Conservation (phyloP, 2,113 vertebrate species). For the Panurus biarmicus region DNA sequence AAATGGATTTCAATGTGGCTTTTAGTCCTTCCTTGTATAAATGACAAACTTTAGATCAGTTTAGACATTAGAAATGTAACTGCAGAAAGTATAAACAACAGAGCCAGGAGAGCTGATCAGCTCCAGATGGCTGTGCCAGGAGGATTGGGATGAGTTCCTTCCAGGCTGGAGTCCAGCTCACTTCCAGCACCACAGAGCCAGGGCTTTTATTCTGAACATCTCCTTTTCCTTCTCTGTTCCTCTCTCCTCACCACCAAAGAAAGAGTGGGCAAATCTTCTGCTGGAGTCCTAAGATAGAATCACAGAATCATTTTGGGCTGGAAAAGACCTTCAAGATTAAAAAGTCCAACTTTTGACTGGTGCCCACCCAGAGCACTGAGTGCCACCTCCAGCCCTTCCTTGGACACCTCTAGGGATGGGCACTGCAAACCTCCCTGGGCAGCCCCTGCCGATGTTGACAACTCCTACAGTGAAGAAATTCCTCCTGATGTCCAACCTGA, state of each 20-base stretch:
- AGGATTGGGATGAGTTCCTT: not conserved
- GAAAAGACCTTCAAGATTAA: not conserved
- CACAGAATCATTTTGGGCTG: not conserved
- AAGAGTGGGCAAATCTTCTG: not conserved
- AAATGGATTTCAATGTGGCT: not conserved
- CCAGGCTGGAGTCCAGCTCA: not conserved
- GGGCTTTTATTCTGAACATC: not conserved
- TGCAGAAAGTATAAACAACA: not conserved
- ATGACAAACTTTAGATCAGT: not conserved
- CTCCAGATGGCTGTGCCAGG: not conserved
- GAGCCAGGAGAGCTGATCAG: not conserved
- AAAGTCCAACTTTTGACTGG: rapidly evolving
- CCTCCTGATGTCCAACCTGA: not conserved
- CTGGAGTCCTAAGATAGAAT: not conserved
- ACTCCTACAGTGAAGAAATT: not conserved
- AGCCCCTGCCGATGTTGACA: rapidly evolving
- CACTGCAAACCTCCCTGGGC: not conserved
- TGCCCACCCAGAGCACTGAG: not conserved
- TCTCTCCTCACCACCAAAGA: not conserved
- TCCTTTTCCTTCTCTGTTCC: not conserved
- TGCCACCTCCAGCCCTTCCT: rapidly evolving
- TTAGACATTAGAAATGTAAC: not conserved
- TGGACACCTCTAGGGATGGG: not conserved
- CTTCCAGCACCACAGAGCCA: not conserved
- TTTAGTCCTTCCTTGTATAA: not conserved